Evolutionary conservation across 1,140 invertebrate species (phyloP), one percentile per base, ranked within the genome.

Genomic region (Ectropis grisescens): DNA sequence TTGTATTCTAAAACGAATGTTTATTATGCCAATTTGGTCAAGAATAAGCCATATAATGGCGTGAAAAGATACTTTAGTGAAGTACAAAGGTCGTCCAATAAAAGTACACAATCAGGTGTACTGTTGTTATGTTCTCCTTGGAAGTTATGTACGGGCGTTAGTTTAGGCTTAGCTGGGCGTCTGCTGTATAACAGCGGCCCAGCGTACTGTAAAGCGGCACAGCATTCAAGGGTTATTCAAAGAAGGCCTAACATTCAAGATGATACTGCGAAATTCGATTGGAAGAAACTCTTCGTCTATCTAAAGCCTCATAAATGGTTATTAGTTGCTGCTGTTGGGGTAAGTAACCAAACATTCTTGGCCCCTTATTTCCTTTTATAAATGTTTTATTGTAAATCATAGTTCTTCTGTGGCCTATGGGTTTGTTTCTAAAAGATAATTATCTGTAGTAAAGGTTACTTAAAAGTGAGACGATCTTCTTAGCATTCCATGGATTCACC

Each of bases 221-320:
- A 39, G 1, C 48, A 43, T 22, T 56, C 64, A 5, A 58, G 75
- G 24, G 33, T 64, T 15, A 58, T 80, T 31, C 75, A 80, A 25
- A 54, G 70, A 10, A 56, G 70, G 30, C 56, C 58, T 10, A 75
- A 75, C 36, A n/a, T 71, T 7, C 29, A 59, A 25, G 59, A 78
- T 19, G 75, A 80, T 16, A 78, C 52, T 56, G 51, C 60, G 6
- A 75, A 78, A 36, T 80, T 80, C 64, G 75, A 80, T 36, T 80
- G 75, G 75, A 58, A 56, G 13, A 68, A 46, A 28, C 61, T 78
- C 22, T 57, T 67, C 9, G 44, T 53, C 13, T 78, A 80, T 43
- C 43, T 78, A 2, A 31, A 54, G 28, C 72, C 75, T 2, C 70
- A 80, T 33, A 72, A 64, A 45, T 71, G 64, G 68, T 29, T 78